These are phyloP conservation scores for Tiphia femorata DNA, from an alignment of 2,888 invertebrate species.

Conservation along the genomic window DNA sequence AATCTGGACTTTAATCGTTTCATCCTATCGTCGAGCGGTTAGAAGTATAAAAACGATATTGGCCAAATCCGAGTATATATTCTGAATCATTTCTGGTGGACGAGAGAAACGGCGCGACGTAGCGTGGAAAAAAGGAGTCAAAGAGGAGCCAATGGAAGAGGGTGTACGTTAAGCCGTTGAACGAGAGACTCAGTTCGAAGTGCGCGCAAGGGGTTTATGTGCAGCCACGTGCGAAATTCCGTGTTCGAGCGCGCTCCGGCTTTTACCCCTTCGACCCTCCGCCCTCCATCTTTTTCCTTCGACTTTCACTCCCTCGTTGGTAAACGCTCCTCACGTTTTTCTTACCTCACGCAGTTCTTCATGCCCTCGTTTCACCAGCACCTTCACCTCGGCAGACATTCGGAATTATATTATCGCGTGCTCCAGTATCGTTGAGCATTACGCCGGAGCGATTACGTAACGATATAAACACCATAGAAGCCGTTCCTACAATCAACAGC, in stretches of 20 bases:
- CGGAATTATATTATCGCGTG: too few species aligned
- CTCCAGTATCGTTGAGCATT: too few species aligned
- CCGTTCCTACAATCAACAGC: too few species aligned
- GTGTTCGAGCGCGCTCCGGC: background rate
- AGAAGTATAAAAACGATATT: too few species aligned
- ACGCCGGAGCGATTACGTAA: too few species aligned
- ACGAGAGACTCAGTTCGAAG: background rate
- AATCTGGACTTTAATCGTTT: too few species aligned
- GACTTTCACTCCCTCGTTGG: background rate
- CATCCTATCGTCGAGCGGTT: too few species aligned
- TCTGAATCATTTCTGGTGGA: too few species aligned
- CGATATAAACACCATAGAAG: too few species aligned
- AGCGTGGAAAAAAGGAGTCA: too few species aligned
- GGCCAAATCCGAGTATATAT: too few species aligned
- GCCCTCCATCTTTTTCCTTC: background rate
- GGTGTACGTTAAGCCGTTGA: background rate
- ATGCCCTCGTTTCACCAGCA: background rate
- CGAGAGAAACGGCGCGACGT: background rate
- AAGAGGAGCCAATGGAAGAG: background rate
- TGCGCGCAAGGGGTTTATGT: background rate
- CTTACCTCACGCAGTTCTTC: background rate
- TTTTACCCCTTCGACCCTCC: background rate
- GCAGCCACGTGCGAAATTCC: slow-evolving; percentile 6
- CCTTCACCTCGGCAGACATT: too few species aligned
- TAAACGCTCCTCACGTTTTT: background rate